Evolutionary conservation across 2,888 invertebrate genomes (phyloP).

Genomic region (Cenopis cana): DNA sequence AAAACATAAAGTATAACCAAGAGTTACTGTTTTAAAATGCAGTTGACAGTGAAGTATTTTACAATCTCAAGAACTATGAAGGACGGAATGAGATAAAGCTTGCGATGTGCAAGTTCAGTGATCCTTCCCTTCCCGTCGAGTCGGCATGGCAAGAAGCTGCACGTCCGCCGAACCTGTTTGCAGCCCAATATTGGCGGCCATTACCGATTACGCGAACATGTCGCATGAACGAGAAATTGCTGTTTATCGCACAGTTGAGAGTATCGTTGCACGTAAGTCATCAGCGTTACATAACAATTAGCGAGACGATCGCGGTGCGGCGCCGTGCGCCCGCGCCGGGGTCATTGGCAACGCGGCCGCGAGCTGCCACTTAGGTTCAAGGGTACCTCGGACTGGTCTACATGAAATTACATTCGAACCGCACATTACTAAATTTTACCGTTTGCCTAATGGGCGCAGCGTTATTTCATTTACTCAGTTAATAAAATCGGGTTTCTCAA

Average conservation of each 20-base stretch:
- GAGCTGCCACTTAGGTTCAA: slow-evolving; percentile 85
- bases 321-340: slow-evolving; percentile 79
- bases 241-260: slow-evolving; percentile 64
- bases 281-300: slow-evolving; percentile 82
- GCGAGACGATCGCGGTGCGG: slow-evolving; percentile 60
- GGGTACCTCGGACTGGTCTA: slow-evolving; percentile 78
- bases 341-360: slow-evolving; percentile 86
- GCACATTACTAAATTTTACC: slow-evolving; percentile 43
- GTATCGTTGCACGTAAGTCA: slow-evolving; percentile 67
- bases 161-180: slow-evolving; percentile 80
- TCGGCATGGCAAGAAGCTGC: slow-evolving; percentile 74
- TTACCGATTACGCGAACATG: slow-evolving; percentile 62
- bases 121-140: slow-evolving; percentile 78
- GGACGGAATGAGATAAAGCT: slow-evolving; percentile 74
- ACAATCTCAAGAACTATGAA: slow-evolving; percentile 80
- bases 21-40: slow-evolving; percentile 53
- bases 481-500: slow-evolving; percentile 4
- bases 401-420: slow-evolving; percentile 62
- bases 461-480: slow-evolving; percentile 14
- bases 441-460: slow-evolving; percentile 23
- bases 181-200: slow-evolving; percentile 71
- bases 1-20: neutral
- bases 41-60: slow-evolving; percentile 70
- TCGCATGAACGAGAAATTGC: slow-evolving; percentile 58
- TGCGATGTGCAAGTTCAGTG: slow-evolving; percentile 81